A percentile compares a stretch with the other conserved stretches of the same genome.
Conservation (phyloP, 2,888 invertebrate genomes). For the Scotopteryx bipunctaria region DNA sequence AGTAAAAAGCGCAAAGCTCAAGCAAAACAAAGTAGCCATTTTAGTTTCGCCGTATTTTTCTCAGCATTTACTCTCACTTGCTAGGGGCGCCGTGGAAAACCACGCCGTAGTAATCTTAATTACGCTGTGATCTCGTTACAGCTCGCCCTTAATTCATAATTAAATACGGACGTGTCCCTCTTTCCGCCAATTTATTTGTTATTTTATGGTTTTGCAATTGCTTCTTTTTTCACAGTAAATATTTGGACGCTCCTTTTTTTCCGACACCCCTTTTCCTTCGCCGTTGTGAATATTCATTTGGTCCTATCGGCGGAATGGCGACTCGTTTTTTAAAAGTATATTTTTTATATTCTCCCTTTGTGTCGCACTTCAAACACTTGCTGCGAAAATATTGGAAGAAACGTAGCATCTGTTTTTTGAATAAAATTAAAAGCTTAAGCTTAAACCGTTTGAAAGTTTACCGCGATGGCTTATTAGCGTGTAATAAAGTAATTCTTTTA, state of each 20-base stretch:
- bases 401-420: conserved; percentile 48
- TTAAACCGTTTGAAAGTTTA: conserved; percentile 20
- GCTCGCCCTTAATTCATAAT: conserved; percentile 80
- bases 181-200: conserved; percentile 74
- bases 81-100: conserved; percentile 66
- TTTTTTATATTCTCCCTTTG: conserved; percentile 65
- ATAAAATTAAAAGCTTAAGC: conserved; percentile 25
- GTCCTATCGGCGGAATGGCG: conserved; percentile 72
- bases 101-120: conserved; percentile 80
- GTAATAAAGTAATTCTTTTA: conserved; percentile 39
- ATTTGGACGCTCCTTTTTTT: conserved; percentile 65
- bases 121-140: conserved; percentile 82
- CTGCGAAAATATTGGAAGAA: conserved; percentile 62
- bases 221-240: conserved; percentile 63
- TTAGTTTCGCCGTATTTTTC: conserved; percentile 60
- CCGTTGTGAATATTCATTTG: conserved; percentile 79
- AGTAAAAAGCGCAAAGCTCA: conserved; percentile 25
- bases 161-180: conserved; percentile 77
- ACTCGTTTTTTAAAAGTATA: conserved; percentile 71
- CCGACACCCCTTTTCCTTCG: conserved; percentile 74
- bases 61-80: conserved; percentile 70
- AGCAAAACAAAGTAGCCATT: conserved; percentile 53
- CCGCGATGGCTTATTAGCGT: conserved; percentile 29
- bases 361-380: conserved; percentile 52
- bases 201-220: conserved; percentile 76